A percentile compares a stretch with the other conserved stretches of the same genome.
These are phyloP conservation scores for Burhinus oedicnemus DNA, from an alignment of 2,113 vertebrate genomes.

Conservation along the genomic window DNA sequence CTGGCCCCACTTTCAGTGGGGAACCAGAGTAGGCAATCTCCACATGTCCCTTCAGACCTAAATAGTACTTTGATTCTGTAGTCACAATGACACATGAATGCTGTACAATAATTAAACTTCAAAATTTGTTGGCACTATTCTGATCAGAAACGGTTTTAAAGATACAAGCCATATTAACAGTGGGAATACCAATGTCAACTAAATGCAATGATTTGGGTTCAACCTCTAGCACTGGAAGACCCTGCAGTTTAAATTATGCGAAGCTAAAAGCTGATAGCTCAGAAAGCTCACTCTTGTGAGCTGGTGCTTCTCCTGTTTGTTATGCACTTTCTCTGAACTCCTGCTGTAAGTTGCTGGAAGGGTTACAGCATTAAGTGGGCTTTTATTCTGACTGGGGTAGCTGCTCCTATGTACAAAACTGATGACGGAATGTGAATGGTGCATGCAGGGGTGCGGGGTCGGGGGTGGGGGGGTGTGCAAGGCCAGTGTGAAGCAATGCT, in stretches of 20 bases:
- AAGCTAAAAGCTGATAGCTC: background rate
- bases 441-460: background rate
- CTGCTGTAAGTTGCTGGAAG: background rate
- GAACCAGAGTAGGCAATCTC: background rate
- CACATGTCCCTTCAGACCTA: background rate
- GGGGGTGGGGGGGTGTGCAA: background rate
- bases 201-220: background rate
- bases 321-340: background rate
- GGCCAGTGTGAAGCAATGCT: background rate
- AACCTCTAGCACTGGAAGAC: background rate
- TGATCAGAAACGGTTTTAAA: background rate
- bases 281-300: background rate
- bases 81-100: background rate
- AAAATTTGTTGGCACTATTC: background rate
- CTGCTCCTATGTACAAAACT: background rate
- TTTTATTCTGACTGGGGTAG: background rate
- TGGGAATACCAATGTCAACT: background rate
- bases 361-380: background rate
- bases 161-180: background rate
- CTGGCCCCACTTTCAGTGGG: background rate
- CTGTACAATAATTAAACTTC: background rate
- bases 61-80: background rate
- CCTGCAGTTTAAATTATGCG: background rate
- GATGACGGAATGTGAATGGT: background rate
- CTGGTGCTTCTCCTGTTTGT: background rate